A percentile compares a stretch with the other conserved stretches of the same genome.
phyloP scores from a whole-genome alignment of 2,888 invertebrate genomes.

The Agrochola macilenta region DNA sequence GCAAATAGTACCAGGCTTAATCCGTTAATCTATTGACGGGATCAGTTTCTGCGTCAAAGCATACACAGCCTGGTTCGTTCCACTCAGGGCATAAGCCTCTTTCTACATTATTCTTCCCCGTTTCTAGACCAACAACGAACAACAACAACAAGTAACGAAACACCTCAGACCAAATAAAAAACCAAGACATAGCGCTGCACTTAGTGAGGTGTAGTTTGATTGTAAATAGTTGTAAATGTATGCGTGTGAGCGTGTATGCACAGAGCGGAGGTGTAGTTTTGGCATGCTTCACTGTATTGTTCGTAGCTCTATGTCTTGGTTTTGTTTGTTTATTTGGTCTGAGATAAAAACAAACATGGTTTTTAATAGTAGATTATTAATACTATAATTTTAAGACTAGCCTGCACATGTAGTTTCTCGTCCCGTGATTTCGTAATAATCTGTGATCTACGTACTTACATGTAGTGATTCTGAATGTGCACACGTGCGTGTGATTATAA shows the following conservation, averaged over 20 bases:
- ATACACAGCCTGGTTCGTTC: background rate
- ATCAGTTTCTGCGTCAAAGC: background rate
- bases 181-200: too few species aligned
- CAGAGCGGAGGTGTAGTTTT: too few species aligned
- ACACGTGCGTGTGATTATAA: slow-evolving; percentile 65
- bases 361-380: background rate
- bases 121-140: background rate
- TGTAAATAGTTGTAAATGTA: too few species aligned
- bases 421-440: slow-evolving; percentile 31
- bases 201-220: too few species aligned
- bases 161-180: too few species aligned
- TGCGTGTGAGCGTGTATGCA: too few species aligned
- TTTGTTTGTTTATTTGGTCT: too few species aligned
- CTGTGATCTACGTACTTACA: slow-evolving; percentile 31
- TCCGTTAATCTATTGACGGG: background rate
- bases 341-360: background rate
- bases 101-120: background rate
- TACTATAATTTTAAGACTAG: background rate
- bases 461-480: slow-evolving; percentile 42
- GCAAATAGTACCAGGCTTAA: background rate
- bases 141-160: background rate
- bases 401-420: background rate
- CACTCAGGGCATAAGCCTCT: background rate
- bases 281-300: too few species aligned
- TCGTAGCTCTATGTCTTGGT: too few species aligned